A percentile compares a stretch with the other conserved stretches of the same genome.
Conservation (phyloP, 1,140 invertebrate genomes). For the Glomeris maerens region DNA sequence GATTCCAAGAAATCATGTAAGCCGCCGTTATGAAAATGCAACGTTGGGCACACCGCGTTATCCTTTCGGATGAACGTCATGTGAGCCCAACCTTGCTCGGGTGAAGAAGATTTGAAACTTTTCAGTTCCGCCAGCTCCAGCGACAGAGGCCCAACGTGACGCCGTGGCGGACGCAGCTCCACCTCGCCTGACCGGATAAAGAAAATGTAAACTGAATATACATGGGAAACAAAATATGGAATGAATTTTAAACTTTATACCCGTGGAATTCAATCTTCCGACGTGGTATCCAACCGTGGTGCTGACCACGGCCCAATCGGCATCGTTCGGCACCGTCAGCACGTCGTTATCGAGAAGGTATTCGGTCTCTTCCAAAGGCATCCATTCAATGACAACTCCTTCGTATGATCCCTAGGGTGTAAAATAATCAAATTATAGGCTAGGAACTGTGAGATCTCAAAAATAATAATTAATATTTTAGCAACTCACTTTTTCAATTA, state of each 20-base stretch:
- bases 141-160: neutral
- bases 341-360: slow-evolving; percentile 5
- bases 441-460: slow-evolving; percentile 1
- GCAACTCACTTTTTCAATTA: slow-evolving; percentile 27
- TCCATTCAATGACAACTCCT: slow-evolving; percentile 33
- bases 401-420: slow-evolving; percentile 21
- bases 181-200: neutral
- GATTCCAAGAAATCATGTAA: slow-evolving; percentile 56
- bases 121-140: slow-evolving; percentile 22
- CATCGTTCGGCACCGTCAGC: slow-evolving; percentile 20
- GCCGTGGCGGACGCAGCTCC: neutral
- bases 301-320: slow-evolving; percentile 30
- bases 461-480: slow-evolving; percentile 8
- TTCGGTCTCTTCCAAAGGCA: slow-evolving; percentile 25
- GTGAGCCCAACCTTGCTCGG: slow-evolving; percentile 29
- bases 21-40: slow-evolving; percentile 73
- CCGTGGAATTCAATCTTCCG: slow-evolving; percentile 27
- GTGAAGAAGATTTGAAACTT: slow-evolving; percentile 30
- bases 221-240: neutral
- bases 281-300: slow-evolving; percentile 26
- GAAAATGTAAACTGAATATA: slow-evolving; percentile 3
- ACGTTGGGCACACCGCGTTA: slow-evolving; percentile 54
- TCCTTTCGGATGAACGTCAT: slow-evolving; percentile 40
- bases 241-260: slow-evolving; percentile 12
- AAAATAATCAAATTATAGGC: neutral